Percentiles rank a stretch among this genome's conserved stretches.
Conservation (phyloP, 2,888 invertebrate genomes). For the Cecidostiba fungosa region DNA sequence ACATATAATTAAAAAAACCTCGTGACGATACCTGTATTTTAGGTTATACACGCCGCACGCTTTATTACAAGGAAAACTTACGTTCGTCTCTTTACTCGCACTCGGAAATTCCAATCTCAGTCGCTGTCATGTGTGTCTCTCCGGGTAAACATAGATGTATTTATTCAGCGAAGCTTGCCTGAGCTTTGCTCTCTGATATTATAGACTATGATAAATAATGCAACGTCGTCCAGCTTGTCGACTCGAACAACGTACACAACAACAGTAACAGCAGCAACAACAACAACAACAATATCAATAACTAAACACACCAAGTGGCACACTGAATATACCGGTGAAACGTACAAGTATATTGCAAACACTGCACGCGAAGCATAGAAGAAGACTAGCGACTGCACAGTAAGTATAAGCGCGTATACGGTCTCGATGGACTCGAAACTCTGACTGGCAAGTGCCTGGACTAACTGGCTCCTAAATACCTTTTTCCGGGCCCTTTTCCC, state of each 20-base stretch:
- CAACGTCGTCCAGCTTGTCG: neutral
- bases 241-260: neutral
- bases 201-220: too few relatives aligned
- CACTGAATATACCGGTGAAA: too few relatives aligned
- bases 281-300: neutral
- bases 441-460: constrained; percentile 37
- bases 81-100: neutral
- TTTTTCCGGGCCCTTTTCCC: constrained; percentile 38
- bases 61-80: too few relatives aligned
- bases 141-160: neutral
- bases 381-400: too few relatives aligned
- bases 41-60: too few relatives aligned
- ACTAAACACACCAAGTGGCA: too few relatives aligned
- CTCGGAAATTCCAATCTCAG: constrained; percentile 9
- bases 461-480: constrained; percentile 46
- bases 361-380: too few relatives aligned
- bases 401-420: neutral
- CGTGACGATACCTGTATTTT: too few relatives aligned
- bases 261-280: neutral
- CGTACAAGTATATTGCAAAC: too few relatives aligned
- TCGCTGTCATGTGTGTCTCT: neutral
- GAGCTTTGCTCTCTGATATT: neutral
- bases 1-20: too few relatives aligned
- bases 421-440: neutral
- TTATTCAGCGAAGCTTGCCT: neutral